A percentile compares a stretch with the other conserved stretches of the same genome.
Conservation (phyloP, 2,113 vertebrate species). For the Lepisosteus osseus region DNA sequence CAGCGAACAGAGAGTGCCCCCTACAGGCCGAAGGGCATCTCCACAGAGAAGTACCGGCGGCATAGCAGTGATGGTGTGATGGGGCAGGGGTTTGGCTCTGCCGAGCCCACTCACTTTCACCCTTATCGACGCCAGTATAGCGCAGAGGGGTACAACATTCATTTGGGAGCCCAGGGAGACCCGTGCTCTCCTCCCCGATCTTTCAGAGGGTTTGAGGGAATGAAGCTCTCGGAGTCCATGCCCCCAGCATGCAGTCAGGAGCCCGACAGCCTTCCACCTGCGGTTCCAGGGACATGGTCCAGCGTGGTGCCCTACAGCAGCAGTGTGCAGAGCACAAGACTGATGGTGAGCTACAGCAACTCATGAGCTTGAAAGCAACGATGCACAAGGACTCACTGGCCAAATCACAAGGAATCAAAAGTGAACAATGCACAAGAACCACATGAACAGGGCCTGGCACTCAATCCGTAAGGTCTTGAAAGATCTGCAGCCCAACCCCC, state of each 20-base stretch:
- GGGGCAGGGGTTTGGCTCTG: slow-evolving; percentile 36
- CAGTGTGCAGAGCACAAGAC: slow-evolving; percentile 48
- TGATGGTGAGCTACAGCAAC: slow-evolving; percentile 63
- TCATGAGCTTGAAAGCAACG: neutral
- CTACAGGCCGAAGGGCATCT: slow-evolving; percentile 41
- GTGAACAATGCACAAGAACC: neutral
- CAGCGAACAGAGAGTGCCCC: slow-evolving; percentile 28
- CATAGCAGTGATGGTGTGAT: slow-evolving; percentile 68
- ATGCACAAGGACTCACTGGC: neutral
- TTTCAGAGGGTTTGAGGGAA: slow-evolving; percentile 55
- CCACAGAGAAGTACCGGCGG: slow-evolving; percentile 57
- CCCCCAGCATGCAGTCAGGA: slow-evolving; percentile 33
- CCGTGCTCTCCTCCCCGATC: slow-evolving; percentile 47
- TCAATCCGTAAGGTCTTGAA: too few relatives aligned
- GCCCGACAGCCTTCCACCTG: neutral
- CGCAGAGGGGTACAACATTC: slow-evolving; percentile 46
- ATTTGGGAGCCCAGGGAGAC: slow-evolving; percentile 11
- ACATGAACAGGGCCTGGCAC: neutral
- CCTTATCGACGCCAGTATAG: slow-evolving; percentile 79
- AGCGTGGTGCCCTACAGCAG: slow-evolving; percentile 40
- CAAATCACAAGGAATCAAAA: too few relatives aligned
- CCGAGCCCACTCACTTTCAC: slow-evolving; percentile 67
- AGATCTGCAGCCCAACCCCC: too few relatives aligned
- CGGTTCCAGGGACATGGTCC: neutral
- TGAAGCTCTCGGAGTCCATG: slow-evolving; percentile 58